phyloP scores from a whole-genome alignment of 2,888 invertebrate species.

The Drosophila nr. fundita region DNA sequence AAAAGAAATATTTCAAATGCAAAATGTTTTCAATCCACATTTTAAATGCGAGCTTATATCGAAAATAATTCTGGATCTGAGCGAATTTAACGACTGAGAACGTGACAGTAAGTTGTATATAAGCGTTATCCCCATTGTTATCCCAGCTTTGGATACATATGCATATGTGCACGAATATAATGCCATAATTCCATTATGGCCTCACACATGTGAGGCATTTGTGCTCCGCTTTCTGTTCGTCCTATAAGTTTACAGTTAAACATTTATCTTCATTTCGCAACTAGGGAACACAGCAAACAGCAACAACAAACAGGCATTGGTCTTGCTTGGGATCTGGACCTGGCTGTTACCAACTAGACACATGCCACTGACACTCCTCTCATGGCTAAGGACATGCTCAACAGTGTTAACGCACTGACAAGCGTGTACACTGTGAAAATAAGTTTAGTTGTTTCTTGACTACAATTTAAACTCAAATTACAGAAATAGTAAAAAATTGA shows the following conservation, averaged over 20 bases:
- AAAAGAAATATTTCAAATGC: neutral
- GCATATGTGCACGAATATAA: conserved; percentile 36
- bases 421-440: conserved; percentile 7
- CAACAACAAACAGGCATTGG: conserved; percentile 23
- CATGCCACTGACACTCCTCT: conserved; percentile 27
- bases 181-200: conserved; percentile 42
- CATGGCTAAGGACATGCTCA: conserved; percentile 46
- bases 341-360: conserved; percentile 53
- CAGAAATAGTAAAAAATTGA: neutral
- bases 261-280: conserved; percentile 71
- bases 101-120: conserved; percentile 35
- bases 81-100: conserved; percentile 19
- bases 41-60: neutral
- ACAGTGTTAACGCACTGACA: conserved; percentile 26
- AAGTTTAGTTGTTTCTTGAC: neutral
- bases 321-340: conserved; percentile 35
- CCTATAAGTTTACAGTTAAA: conserved; percentile 62
- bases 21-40: neutral
- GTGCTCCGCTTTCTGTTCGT: conserved; percentile 9
- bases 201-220: conserved; percentile 8
- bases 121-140: conserved; percentile 31
- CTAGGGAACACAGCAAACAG: conserved; percentile 24
- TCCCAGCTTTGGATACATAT: conserved; percentile 32
- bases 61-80: neutral
- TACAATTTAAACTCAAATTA: neutral